These are phyloP conservation scores for Leuciscus idus DNA, from an alignment of 2,113 vertebrate species.

Conservation along the genomic window DNA sequence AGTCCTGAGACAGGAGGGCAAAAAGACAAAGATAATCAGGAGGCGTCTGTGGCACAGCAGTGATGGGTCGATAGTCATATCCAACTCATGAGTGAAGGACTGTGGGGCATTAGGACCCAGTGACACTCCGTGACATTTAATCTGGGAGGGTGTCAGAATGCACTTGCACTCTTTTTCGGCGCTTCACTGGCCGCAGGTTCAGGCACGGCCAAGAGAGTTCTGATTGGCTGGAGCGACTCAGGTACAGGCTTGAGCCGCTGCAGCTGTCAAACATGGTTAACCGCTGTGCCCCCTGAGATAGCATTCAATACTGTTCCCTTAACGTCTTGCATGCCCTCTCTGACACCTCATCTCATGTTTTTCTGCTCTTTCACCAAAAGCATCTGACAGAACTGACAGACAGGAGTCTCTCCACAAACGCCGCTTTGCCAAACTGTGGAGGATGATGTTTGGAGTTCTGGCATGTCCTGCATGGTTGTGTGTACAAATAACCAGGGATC, in stretches of 20 bases:
- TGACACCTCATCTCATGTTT: slow-evolving; percentile 52
- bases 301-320: slow-evolving; percentile 50
- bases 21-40: slow-evolving; percentile 45
- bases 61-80: slow-evolving; percentile 49
- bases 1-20: neutral
- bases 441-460: slow-evolving; percentile 23
- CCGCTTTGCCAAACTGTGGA: slow-evolving; percentile 7
- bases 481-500: slow-evolving; percentile 21
- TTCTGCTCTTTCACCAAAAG: slow-evolving; percentile 44
- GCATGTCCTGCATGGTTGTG: slow-evolving; percentile 3
- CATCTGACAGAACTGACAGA: slow-evolving; percentile 45
- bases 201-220: slow-evolving; percentile 5
- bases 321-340: slow-evolving; percentile 21
- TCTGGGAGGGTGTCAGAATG: slow-evolving; percentile 55
- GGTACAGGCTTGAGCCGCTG: slow-evolving; percentile 29
- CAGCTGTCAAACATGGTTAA: slow-evolving; percentile 57
- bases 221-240: slow-evolving; percentile 23
- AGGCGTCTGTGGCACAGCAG: slow-evolving; percentile 7
- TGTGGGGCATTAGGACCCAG: slow-evolving; percentile 25
- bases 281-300: slow-evolving; percentile 39
- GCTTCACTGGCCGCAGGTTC: slow-evolving; percentile 35
- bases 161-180: slow-evolving; percentile 44
- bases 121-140: slow-evolving; percentile 53
- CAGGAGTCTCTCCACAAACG: slow-evolving; percentile 15
- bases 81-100: slow-evolving; percentile 28